Conservation (phyloP, 2,888 invertebrate genomes). For the Phaedon cochleariae region DNA sequence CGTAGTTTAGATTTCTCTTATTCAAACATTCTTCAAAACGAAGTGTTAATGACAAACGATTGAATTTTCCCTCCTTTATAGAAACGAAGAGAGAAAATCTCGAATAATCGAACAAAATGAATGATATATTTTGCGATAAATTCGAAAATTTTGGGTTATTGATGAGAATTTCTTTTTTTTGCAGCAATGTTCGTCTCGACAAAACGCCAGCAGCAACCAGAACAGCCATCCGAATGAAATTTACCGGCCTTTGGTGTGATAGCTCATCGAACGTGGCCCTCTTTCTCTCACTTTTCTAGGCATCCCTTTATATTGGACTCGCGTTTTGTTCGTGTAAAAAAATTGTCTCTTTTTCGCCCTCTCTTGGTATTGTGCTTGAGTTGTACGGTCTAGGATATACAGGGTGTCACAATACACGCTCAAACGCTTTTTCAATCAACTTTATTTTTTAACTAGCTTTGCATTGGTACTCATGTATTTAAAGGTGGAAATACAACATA, state of each 20-base stretch:
- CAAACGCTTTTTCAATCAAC: no score
- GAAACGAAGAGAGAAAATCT: no score
- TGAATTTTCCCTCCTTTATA: no score
- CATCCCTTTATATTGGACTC: slow-evolving; percentile 63
- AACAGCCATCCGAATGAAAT: slow-evolving; percentile 86
- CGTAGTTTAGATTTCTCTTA: no score
- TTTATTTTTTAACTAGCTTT: no score
- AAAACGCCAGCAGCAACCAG: slow-evolving; percentile 84
- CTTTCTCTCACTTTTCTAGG: slow-evolving; percentile 73
- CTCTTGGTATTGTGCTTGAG: neutral
- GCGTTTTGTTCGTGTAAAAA: slow-evolving; percentile 62
- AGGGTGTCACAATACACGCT: neutral
- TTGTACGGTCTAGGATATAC: neutral
- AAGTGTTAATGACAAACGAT: no score
- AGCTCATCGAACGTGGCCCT: slow-evolving; percentile 75
- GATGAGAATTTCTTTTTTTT: slow-evolving; percentile 63
- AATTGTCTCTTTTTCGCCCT: neutral
- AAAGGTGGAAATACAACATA: no score
- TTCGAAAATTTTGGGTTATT: no score
- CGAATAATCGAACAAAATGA: no score
- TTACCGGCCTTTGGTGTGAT: slow-evolving; percentile 75
- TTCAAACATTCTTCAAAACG: no score
- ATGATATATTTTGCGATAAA: no score
- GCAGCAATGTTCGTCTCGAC: slow-evolving; percentile 81
- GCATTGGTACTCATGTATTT: no score